Evolutionary conservation across 2,888 invertebrate genomes (phyloP).

Genomic region (Embidobia sp.): DNA sequence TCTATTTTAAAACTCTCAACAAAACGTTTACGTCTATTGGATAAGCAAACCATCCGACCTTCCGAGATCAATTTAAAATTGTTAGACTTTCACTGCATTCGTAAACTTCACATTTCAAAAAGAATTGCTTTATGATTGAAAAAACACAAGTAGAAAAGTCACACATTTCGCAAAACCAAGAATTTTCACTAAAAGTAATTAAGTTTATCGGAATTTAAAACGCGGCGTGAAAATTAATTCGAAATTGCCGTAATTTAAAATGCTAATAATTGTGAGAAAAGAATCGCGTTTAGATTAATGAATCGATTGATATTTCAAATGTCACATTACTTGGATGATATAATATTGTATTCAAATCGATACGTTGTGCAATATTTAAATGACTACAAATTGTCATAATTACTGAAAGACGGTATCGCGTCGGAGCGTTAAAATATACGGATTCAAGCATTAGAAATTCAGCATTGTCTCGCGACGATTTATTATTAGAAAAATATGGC

Average conservation of each 20-base stretch:
- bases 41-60: constrained; percentile 29
- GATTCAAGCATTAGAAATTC: constrained; percentile 16
- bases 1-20: constrained; percentile 9
- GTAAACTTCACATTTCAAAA: too few species aligned
- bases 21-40: constrained; percentile 21
- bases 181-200: too few species aligned
- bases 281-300: too few species aligned
- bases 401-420: constrained; percentile 1
- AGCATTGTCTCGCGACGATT: constrained; percentile 8
- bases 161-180: too few species aligned
- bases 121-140: too few species aligned
- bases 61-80: constrained; percentile 17
- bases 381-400: constrained; percentile 9
- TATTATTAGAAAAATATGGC: constrained; percentile 43
- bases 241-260: too few species aligned
- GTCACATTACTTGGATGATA: constrained; percentile 13
- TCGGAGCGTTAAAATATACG: neutral
- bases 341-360: constrained; percentile 22
- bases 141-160: too few species aligned
- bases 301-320: constrained; percentile 16
- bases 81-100: too few species aligned
- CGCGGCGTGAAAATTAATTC: too few species aligned
- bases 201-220: too few species aligned
- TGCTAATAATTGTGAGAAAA: too few species aligned
- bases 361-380: constrained; percentile 13